Base-by-base conservation (phyloP, 2,113 vertebrate species). In the Lasiurus cinereus region DNA sequence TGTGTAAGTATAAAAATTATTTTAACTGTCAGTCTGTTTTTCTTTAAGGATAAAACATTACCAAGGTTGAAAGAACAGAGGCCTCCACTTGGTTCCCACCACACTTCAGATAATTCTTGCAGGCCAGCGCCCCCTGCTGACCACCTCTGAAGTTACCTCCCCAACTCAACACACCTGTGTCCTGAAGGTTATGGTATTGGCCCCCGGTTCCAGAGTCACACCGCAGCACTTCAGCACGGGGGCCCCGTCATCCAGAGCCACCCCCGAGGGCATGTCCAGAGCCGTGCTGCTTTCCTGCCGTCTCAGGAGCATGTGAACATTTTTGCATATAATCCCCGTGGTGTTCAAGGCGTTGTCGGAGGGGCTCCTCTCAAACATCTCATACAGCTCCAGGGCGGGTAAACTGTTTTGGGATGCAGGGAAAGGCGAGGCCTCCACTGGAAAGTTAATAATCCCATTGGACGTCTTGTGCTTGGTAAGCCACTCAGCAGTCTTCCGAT, bases 291-390 rank as follows among this genome's bases (percentile, higher is more conserved):
- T 98, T 94, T 99, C 99, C 48, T 98, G 99, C n/a, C 98, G 96
- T 2, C 99, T 98, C 24, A 99, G 98, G 29, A 99, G 96, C 98
- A 99, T 98, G 97, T 99, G 99, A 7, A 98, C 98, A 1, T 99
- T 99, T 93, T 98, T 99, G 97, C 99, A 99, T 83, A 99, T 98
- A 39, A 99, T 99, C 5, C 99, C 99, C 0, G 99, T 98, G 0
- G 98, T 99, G 98, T 97, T 99, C 91, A 99, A 95, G 1, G 98
- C 98, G 92, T 98, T 99, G 93, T 99, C 99, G 0, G 99, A 98
- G 1, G 99, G 99, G 84, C 99, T 99, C 64, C 99, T 95, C 97
- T 99, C 99, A 18, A 99, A 99, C 96, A 99, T 98, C 95, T 99
- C 99, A 0, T 98, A 98, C 12, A 99, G 96, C 95, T 99, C 99